Evolutionary conservation across 2,888 invertebrate genomes (phyloP).

Genomic region (Unio pictorum): DNA sequence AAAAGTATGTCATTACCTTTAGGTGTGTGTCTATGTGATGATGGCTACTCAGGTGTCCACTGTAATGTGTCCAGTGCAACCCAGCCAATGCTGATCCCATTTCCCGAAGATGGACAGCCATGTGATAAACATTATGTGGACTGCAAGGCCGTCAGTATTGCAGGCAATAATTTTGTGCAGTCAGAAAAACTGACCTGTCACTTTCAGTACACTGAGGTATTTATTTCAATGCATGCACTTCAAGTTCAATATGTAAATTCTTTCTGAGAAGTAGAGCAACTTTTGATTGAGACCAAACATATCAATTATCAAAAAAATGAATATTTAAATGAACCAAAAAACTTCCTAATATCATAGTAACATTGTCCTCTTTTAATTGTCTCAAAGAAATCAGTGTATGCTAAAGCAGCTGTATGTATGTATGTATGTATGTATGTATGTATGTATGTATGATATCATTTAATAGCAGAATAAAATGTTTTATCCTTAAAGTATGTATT

Average conservation of each 20-base stretch:
- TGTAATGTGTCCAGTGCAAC: slow-evolving; percentile 42
- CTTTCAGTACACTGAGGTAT: slow-evolving; percentile 42
- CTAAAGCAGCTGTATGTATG: too few species aligned
- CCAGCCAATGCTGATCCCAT: slow-evolving; percentile 36
- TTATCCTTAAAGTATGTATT: too few species aligned
- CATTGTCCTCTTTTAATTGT: too few species aligned
- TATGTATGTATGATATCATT: too few species aligned
- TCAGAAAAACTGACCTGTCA: slow-evolving; percentile 42
- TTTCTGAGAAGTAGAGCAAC: too few species aligned
- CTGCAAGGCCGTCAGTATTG: slow-evolving; percentile 41
- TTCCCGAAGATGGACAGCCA: slow-evolving; percentile 15
- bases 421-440: too few species aligned
- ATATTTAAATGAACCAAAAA: too few species aligned
- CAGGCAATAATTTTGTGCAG: slow-evolving; percentile 49
- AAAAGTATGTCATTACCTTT: not conserved
- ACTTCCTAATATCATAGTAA: too few species aligned
- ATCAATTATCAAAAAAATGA: too few species aligned
- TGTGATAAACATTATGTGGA: slow-evolving; percentile 41
- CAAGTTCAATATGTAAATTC: not conserved
- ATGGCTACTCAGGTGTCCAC: slow-evolving; percentile 43
- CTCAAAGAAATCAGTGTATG: too few species aligned
- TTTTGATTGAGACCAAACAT: too few species aligned
- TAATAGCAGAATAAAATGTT: too few species aligned
- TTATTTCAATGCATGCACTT: not conserved
- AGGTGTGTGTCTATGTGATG: slow-evolving; percentile 52